Conservation (phyloP, 2,888 invertebrate species). For the Drosophila rellima region DNA sequence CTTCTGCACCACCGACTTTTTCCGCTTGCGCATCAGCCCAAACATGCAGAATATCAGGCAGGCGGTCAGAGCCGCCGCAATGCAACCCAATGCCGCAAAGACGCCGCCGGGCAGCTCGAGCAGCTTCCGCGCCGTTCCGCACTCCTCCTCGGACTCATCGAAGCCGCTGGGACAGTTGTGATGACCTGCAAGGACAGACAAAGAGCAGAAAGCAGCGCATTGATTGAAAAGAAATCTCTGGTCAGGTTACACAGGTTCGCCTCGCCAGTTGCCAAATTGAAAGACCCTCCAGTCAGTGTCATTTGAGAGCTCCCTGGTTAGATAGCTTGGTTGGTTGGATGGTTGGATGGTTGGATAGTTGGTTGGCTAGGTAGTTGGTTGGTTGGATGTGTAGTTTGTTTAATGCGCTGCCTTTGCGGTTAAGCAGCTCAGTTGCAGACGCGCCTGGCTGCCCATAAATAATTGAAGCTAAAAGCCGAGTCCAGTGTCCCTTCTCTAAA, state of each 20-base stretch:
- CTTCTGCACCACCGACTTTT: conserved; percentile 87
- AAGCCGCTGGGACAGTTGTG: conserved; percentile 89
- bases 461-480: conserved; percentile 80
- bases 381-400: conserved; percentile 59
- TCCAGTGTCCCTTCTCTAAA: conserved; percentile 30
- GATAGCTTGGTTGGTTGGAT: conserved; percentile 17
- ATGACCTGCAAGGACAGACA: conserved; percentile 78
- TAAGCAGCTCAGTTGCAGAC: conserved; percentile 74
- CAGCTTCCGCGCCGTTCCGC: conserved; percentile 87
- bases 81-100: conserved; percentile 87
- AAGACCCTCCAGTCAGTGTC: conserved; percentile 53
- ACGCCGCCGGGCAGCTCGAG: conserved; percentile 87
- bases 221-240: conserved; percentile 56
- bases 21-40: conserved; percentile 87
- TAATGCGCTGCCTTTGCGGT: conserved; percentile 77
- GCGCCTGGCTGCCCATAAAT: conserved; percentile 80
- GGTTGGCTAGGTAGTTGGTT: conserved; percentile 5
- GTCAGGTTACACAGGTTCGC: conserved; percentile 55
- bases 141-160: conserved; percentile 90
- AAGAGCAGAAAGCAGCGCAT: conserved; percentile 32
- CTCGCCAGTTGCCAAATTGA: conserved; percentile 59
- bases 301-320: conserved; percentile 58
- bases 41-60: conserved; percentile 88
- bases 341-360: conserved; percentile 7
- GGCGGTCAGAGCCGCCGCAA: conserved; percentile 87